Conservation (phyloP, 2,113 vertebrate species). For the Centropus unirufus region DNA sequence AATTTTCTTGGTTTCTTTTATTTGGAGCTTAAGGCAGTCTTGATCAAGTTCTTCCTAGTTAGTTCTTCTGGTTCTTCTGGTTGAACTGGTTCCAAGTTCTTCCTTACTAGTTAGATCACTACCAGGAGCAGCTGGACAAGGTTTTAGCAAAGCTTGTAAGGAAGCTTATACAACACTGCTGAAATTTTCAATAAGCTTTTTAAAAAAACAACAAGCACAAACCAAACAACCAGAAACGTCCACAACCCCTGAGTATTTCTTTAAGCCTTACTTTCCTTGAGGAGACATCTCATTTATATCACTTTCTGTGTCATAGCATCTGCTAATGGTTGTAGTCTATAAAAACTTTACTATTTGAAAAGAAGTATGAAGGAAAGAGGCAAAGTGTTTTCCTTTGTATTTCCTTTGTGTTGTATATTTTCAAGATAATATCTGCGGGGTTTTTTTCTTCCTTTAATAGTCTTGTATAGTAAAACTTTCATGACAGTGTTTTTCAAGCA, state of each 20-base stretch:
- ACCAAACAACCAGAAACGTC: no score
- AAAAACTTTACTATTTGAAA: neutral
- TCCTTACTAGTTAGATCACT: neutral
- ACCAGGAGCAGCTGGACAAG: neutral
- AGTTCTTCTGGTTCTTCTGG: no score
- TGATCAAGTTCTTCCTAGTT: neutral
- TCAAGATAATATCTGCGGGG: neutral
- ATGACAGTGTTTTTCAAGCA: neutral
- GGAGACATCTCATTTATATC: accelerated
- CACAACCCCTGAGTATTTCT: neutral
- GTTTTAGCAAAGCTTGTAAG: neutral
- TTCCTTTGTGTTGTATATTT: neutral
- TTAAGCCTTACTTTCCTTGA: neutral
- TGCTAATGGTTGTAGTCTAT: neutral
- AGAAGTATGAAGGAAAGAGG: neutral
- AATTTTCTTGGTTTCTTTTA: neutral
- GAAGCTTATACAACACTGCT: neutral
- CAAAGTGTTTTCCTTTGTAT: neutral
- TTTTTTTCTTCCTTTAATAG: neutral
- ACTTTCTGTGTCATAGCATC: neutral
- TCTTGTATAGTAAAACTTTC: neutral
- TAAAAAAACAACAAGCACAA: neutral
- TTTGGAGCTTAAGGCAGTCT: neutral
- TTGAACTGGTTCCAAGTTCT: no score
- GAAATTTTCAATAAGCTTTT: no score